Evolutionary conservation across 2,113 vertebrate species (phyloP).

Genomic region (Vimba vimba): DNA sequence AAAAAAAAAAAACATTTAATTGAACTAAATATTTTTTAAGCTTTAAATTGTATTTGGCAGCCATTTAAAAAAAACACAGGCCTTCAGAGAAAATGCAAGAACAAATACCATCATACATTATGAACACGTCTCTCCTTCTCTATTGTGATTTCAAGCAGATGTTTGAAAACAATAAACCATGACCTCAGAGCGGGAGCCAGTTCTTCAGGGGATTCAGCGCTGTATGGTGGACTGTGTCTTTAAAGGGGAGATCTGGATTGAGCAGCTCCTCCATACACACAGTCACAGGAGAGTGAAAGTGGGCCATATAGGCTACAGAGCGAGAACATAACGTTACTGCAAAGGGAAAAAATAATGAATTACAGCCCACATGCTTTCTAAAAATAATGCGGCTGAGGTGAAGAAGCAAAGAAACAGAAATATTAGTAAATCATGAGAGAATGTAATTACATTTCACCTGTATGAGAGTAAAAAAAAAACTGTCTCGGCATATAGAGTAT

Average conservation of each 20-base stretch:
- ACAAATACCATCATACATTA: neutral
- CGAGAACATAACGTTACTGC: neutral
- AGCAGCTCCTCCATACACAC: neutral
- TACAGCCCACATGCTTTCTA: slow-evolving; percentile 22
- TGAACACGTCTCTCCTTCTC: neutral
- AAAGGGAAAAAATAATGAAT: slow-evolving; percentile 28
- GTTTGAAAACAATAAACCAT: neutral
- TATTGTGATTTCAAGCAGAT: neutral
- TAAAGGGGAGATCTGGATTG: neutral
- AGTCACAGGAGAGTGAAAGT: slow-evolving; percentile 5
- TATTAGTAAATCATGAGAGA: neutral
- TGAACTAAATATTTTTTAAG: neutral
- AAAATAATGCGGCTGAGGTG: neutral
- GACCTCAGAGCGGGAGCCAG: neutral
- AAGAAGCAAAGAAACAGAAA: neutral
- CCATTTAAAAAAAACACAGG: neutral
- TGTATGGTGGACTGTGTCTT: neutral
- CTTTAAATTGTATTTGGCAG: neutral
- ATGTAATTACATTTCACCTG: neutral
- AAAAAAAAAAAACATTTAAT: neutral
- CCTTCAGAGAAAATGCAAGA: neutral
- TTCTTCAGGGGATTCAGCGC: neutral
- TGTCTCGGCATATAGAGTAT: neutral
- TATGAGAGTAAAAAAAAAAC: neutral
- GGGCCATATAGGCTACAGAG: neutral